phyloP scores from a whole-genome alignment of 64 coral and sea anemone genomes.

The Pachyseris speciosa region DNA sequence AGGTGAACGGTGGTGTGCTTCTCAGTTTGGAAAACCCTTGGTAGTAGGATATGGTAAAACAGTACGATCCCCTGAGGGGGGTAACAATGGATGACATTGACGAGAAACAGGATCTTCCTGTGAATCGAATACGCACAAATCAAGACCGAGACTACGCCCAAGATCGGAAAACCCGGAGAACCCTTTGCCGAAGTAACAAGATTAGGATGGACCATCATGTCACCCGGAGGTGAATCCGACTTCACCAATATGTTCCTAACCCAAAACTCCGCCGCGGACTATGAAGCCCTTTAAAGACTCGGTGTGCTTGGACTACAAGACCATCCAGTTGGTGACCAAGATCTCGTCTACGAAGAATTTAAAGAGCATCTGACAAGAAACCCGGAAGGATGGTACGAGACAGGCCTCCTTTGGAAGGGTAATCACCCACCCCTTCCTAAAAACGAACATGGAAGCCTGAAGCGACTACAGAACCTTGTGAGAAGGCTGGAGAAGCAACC shows the following conservation, averaged over 20 bases:
- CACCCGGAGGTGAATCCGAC: conserved; percentile 49
- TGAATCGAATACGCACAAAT: conserved; percentile 60
- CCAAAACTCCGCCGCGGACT: conserved; percentile 2
- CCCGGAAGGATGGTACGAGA: conserved; percentile 49
- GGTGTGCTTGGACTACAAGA: conserved; percentile 30
- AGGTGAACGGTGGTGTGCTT: conserved; percentile 7
- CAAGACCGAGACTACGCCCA: conserved; percentile 31
- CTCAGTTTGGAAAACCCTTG: conserved; percentile 16
- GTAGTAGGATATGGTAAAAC: neutral
- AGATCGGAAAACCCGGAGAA: conserved; percentile 44
- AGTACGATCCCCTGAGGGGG: conserved; percentile 54
- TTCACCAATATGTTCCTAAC: neutral
- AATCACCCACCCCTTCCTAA: neutral
- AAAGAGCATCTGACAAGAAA: conserved; percentile 35
- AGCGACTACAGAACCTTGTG: conserved; percentile 1
- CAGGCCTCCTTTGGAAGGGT: conserved; percentile 40
- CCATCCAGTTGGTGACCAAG: neutral
- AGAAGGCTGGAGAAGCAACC: conserved; percentile 17
- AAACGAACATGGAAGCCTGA: conserved; percentile 1
- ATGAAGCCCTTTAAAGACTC: conserved; percentile 12
- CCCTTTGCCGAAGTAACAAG: conserved; percentile 48
- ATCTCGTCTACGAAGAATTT: conserved; percentile 36
- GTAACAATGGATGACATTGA: conserved; percentile 38
- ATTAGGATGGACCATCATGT: conserved; percentile 68
- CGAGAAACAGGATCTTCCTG: conserved; percentile 33